A percentile compares a stretch with the other conserved stretches of the same genome.
Conservation (phyloP, 2,113 vertebrate species). For the Eulacestoma nigropectus region DNA sequence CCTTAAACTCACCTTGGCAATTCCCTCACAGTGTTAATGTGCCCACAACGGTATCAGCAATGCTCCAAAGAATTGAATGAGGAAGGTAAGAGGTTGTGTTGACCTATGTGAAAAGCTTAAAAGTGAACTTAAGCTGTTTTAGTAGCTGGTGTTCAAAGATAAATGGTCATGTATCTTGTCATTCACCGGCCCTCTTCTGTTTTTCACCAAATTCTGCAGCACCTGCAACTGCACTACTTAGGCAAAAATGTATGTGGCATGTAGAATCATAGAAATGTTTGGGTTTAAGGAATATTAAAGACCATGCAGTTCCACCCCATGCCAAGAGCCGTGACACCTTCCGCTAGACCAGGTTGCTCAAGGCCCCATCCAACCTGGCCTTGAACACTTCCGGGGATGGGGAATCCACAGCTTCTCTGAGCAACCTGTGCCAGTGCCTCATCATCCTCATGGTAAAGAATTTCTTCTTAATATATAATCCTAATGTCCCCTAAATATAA, state of each 20-base stretch:
- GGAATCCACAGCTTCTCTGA: neutral
- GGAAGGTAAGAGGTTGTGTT: neutral
- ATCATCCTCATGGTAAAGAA: neutral
- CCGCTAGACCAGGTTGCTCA: neutral
- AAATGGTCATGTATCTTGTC: neutral
- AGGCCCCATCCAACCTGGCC: neutral
- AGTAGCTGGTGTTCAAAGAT: neutral
- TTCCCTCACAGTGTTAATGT: neutral
- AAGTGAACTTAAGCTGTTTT: neutral
- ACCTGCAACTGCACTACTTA: neutral
- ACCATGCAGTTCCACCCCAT: neutral
- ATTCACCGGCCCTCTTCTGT: neutral
- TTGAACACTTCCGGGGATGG: neutral
- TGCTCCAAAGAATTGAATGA: neutral
- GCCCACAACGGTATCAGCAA: neutral
- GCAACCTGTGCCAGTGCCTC: neutral
- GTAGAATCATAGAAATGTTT: neutral
- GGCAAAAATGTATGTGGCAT: neutral
- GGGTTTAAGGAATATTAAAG: neutral
- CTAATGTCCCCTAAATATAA: neutral
- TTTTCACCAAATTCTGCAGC: neutral
- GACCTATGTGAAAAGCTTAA: neutral
- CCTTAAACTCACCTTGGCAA: neutral
- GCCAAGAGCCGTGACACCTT: neutral
- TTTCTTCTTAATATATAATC: neutral